Evolutionary conservation across 2,113 vertebrate species (phyloP).

Genomic region (Eira barbara): DNA sequence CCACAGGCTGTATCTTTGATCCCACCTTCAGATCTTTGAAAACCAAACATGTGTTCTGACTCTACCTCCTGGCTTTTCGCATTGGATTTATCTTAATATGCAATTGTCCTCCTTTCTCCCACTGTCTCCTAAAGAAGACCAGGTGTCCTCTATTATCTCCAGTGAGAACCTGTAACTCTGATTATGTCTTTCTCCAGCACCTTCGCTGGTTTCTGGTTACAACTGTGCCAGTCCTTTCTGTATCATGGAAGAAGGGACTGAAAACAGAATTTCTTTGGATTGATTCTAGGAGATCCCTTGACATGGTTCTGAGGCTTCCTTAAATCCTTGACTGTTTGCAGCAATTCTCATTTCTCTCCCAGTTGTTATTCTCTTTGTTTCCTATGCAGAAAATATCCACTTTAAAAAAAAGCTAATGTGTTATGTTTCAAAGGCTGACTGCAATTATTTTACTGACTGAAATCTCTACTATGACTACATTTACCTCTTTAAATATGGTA

Average conservation of each 20-base stretch:
- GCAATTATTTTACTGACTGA: not conserved
- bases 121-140: not conserved
- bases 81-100: not conserved
- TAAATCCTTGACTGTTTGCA: not conserved
- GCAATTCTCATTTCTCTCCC: not conserved
- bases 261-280: not conserved
- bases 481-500: constrained; percentile 52
- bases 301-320: not conserved
- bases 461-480: not conserved
- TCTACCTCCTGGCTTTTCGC: not conserved
- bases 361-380: not conserved
- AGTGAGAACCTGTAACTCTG: not conserved
- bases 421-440: not conserved
- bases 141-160: not conserved
- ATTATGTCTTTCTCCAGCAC: not conserved
- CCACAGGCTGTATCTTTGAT: not conserved
- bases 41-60: not conserved
- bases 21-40: not conserved
- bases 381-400: not conserved
- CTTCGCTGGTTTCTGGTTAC: not conserved
- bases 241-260: not conserved
- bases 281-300: not conserved
- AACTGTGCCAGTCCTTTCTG: not conserved
- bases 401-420: not conserved
- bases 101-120: not conserved